Evolutionary conservation across 2,888 invertebrate genomes (phyloP).

Genomic region (Dusona sp.): DNA sequence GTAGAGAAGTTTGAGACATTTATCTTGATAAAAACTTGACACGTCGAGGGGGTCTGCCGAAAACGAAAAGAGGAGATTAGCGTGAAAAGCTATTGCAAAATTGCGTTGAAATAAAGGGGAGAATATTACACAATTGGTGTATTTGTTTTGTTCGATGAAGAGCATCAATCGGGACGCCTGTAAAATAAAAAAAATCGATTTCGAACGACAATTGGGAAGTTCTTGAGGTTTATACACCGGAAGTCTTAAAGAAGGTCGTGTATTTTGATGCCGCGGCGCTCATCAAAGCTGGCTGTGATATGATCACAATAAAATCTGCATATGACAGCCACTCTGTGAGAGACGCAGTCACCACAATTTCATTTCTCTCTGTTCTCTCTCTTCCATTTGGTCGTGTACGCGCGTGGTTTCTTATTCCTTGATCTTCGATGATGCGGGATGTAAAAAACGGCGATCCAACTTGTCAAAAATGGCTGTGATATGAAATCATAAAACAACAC

Average conservation of each 20-base stretch:
- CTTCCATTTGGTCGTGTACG: slow-evolving; percentile 36
- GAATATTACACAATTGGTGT: not conserved
- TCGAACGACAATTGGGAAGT: slow-evolving; percentile 13
- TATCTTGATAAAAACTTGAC: slow-evolving; percentile 2
- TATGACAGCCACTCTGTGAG: slow-evolving; percentile 97
- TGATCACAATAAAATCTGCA: slow-evolving; percentile 88
- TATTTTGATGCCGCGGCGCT: slow-evolving; percentile 87
- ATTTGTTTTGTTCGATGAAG: not conserved
- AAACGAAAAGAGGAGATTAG: slow-evolving; percentile 48
- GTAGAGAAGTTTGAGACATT: slow-evolving; percentile 16
- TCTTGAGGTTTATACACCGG: not conserved
- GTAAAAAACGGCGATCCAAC: slow-evolving; percentile 88
- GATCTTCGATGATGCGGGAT: slow-evolving; percentile 71
- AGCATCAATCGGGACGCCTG: not conserved
- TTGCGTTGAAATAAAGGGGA: not conserved
- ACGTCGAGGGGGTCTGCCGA: slow-evolving; percentile 53
- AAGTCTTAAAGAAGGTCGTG: slow-evolving; percentile 42
- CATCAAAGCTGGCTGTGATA: slow-evolving; percentile 99
- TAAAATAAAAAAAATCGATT: not conserved
- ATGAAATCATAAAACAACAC: slow-evolving; percentile 88
- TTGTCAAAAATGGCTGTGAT: slow-evolving; percentile 99
- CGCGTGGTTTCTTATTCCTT: slow-evolving; percentile 14
- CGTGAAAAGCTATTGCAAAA: not conserved
- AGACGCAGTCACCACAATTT: slow-evolving; percentile 84
- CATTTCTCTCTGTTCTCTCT: slow-evolving; percentile 33